Evolutionary conservation across 1,140 invertebrate genomes (phyloP).

Genomic region (Lordiphosa stackelbergi): DNA sequence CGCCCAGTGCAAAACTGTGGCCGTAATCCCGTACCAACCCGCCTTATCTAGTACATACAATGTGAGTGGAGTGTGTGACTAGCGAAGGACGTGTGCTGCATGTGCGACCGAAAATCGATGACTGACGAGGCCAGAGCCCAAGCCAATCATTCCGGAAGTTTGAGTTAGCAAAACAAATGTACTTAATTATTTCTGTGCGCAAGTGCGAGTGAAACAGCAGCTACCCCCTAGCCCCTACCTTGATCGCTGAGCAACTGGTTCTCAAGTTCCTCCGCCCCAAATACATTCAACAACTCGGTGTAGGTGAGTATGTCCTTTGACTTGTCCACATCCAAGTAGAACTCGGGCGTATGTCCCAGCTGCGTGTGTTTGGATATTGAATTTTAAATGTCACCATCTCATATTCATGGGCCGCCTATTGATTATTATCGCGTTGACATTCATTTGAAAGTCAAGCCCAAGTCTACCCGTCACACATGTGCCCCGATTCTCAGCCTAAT

Average conservation of each 20-base stretch:
- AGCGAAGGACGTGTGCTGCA: conserved; percentile 27
- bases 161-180: conserved; percentile 59
- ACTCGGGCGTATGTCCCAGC: conserved; percentile 86
- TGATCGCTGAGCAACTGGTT: conserved; percentile 85
- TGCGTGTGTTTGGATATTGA: conserved; percentile 74
- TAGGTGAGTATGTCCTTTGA: conserved; percentile 81
- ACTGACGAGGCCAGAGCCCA: conserved; percentile 36
- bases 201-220: conserved; percentile 2
- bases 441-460: conserved; percentile 49
- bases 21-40: too few species aligned
- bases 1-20: too few species aligned
- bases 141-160: conserved; percentile 39
- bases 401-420: conserved; percentile 52
- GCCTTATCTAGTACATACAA: conserved; percentile 1
- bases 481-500: neutral
- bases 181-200: conserved; percentile 61
- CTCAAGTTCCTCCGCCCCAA: conserved; percentile 82
- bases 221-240: conserved; percentile 79
- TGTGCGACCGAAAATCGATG: conserved; percentile 66
- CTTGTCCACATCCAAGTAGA: conserved; percentile 84
- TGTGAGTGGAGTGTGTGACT: conserved; percentile 22
- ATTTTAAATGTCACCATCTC: conserved; percentile 51
- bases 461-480: conserved; percentile 8
- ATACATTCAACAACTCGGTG: conserved; percentile 82
- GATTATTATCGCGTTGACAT: conserved; percentile 28